Evolutionary conservation across 2,888 invertebrate genomes (phyloP).

Genomic region (Cephus runcator): DNA sequence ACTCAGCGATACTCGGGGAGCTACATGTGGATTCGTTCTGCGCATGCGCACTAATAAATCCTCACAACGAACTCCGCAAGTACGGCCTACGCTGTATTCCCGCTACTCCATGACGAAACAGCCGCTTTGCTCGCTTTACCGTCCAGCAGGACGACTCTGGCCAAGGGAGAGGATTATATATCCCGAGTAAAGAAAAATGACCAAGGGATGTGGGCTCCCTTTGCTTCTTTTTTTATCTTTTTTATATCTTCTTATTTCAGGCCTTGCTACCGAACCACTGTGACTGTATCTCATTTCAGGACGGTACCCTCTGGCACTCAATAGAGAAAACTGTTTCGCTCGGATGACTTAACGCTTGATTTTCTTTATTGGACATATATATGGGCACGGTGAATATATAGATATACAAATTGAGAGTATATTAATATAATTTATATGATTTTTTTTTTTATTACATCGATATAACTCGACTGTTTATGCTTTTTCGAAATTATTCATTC

Average conservation of each 20-base stretch:
- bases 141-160: neutral
- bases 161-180: neutral
- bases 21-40: conserved; percentile 18
- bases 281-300: too few relatives aligned
- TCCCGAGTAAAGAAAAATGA: neutral
- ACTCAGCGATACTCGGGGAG: neutral
- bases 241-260: neutral
- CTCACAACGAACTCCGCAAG: conserved; percentile 31
- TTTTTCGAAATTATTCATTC: too few relatives aligned
- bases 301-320: too few relatives aligned
- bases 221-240: neutral
- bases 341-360: too few relatives aligned
- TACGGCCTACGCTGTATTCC: conserved; percentile 25
- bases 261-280: too few relatives aligned
- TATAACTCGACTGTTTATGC: too few relatives aligned
- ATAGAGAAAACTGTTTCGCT: too few relatives aligned
- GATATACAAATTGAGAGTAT: too few relatives aligned
- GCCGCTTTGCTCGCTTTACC: conserved; percentile 8
- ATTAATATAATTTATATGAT: too few relatives aligned
- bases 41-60: conserved; percentile 42
- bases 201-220: neutral
- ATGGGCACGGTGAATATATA: too few relatives aligned
- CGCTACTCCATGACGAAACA: conserved; percentile 19
- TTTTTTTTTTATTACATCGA: too few relatives aligned
- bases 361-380: too few relatives aligned